A percentile compares a stretch with the other conserved stretches of the same genome.
phyloP scores from a whole-genome alignment of 2,797 vertebrate genomes.

The Neosilurus hyrtlii region DNA sequence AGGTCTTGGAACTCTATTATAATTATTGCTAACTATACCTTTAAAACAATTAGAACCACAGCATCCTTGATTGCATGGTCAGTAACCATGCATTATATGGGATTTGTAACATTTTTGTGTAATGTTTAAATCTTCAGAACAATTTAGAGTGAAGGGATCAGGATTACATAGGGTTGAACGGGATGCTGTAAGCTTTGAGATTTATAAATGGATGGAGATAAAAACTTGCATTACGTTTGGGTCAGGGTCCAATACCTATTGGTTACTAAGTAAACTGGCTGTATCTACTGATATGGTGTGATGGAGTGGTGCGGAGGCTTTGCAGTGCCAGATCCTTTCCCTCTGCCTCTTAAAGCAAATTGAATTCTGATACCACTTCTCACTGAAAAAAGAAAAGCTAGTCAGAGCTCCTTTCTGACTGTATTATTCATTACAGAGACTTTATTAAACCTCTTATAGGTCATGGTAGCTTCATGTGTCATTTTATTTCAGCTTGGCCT shows the following conservation, averaged over 20 bases:
- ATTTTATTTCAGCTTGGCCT: background rate
- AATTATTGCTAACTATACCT: background rate
- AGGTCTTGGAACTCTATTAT: background rate
- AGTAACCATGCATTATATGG: background rate
- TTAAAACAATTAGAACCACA: background rate
- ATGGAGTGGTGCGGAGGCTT: background rate
- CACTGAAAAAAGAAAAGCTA: background rate
- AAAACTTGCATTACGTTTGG: constrained; percentile 4
- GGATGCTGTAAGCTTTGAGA: background rate
- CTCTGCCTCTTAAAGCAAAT: constrained; percentile 28
- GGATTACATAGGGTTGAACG: background rate
- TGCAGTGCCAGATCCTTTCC: background rate
- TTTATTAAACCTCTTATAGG: background rate
- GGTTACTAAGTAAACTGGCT: constrained; percentile 7
- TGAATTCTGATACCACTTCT: constrained; percentile 9
- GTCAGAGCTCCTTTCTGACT: background rate
- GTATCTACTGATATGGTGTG: background rate
- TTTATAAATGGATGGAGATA: constrained; percentile 1
- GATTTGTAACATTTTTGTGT: background rate
- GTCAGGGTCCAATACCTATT: background rate
- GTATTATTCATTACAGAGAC: constrained; percentile 1
- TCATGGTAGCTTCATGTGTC: background rate
- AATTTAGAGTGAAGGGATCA: background rate
- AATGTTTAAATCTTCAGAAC: too few relatives aligned
- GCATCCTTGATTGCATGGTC: background rate